These are phyloP conservation scores for Rhyacophila brunnea DNA, from an alignment of 1,140 invertebrate genomes.

Conservation along the genomic window DNA sequence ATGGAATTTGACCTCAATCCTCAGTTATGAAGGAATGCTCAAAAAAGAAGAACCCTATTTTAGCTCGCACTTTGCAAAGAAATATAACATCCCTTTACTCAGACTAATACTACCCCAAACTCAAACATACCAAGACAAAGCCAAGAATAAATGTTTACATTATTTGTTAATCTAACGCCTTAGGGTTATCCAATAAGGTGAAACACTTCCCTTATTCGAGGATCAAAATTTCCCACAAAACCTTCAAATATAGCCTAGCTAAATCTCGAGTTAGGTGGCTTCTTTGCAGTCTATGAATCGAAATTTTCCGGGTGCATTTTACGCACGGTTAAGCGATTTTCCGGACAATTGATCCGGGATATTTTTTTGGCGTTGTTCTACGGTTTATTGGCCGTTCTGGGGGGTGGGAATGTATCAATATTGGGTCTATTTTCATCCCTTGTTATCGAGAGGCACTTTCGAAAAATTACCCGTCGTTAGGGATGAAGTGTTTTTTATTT, in stretches of 20 bases:
- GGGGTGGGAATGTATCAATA: slow-evolving; percentile 31
- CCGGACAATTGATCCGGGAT: slow-evolving; percentile 33
- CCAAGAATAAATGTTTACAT: slow-evolving; percentile 15
- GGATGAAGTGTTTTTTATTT: no score
- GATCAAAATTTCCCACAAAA: neutral
- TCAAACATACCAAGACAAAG: neutral
- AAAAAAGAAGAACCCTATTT: no score
- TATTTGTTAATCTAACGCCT: slow-evolving; percentile 12
- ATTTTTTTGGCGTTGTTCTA: slow-evolving; percentile 21
- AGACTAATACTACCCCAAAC: no score
- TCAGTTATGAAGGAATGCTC: no score
- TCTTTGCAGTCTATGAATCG: slow-evolving; percentile 8
- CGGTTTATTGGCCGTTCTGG: slow-evolving; percentile 24
- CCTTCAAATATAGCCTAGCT: neutral
- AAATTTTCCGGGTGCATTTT: slow-evolving; percentile 32
- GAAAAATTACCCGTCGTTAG: no score
- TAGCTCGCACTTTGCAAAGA: neutral
- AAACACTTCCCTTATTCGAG: slow-evolving; percentile 1
- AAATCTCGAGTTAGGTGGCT: neutral
- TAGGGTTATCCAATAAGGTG: slow-evolving; percentile 15
- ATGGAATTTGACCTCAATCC: no score
- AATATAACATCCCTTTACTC: neutral
- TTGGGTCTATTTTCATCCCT: neutral
- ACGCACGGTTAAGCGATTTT: slow-evolving; percentile 32
- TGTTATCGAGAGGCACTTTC: no score